These are phyloP conservation scores for Cantharis flavilabris DNA, from an alignment of 2,888 invertebrate species.

Conservation along the genomic window DNA sequence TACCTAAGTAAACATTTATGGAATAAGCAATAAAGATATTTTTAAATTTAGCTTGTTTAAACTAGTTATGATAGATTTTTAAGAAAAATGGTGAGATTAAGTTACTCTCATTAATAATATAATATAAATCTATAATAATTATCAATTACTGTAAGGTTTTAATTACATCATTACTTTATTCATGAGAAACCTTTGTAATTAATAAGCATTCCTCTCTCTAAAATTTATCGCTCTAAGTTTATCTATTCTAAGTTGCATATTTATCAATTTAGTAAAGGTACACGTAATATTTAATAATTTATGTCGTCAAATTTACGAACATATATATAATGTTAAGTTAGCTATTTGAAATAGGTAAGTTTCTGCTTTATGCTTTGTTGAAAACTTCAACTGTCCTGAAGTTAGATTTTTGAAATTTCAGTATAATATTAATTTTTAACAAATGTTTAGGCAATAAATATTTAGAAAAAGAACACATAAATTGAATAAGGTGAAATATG, in stretches of 20 bases:
- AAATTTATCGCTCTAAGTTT: not conserved
- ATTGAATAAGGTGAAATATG: not conserved
- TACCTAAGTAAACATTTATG: not conserved
- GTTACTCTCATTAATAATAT: not conserved
- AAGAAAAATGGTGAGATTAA: not conserved
- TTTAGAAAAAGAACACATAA: too few species aligned
- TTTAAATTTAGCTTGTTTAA: not conserved
- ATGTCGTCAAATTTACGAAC: not conserved
- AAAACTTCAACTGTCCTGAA: too few species aligned
- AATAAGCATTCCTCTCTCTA: not conserved
- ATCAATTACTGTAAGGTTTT: not conserved
- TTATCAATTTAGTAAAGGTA: not conserved
- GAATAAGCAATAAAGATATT: not conserved
- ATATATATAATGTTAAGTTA: not conserved
- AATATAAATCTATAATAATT: not conserved
- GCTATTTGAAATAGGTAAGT: not conserved
- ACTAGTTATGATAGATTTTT: not conserved
- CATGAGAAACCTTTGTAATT: not conserved
- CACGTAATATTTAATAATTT: not conserved
- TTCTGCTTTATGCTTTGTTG: not conserved
- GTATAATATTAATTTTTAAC: too few species aligned
- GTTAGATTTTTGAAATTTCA: too few species aligned
- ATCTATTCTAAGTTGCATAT: not conserved
- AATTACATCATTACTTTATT: not conserved
- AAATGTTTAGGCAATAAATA: too few species aligned